phyloP scores from a whole-genome alignment of 2,888 invertebrate genomes.

The Stramonita haemastoma region DNA sequence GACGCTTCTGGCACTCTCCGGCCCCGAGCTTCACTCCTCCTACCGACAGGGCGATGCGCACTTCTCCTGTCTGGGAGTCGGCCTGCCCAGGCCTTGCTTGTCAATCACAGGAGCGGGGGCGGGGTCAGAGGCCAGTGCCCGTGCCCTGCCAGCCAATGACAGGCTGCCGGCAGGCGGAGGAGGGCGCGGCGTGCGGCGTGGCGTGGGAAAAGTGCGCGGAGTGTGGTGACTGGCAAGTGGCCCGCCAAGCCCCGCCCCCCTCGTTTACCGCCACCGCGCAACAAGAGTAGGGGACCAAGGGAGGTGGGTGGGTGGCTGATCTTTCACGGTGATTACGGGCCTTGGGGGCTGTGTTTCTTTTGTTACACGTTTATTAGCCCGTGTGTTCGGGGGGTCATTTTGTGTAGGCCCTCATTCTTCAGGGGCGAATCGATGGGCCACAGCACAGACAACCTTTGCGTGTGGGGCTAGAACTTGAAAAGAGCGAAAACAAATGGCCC shows the following conservation, averaged over 20 bases:
- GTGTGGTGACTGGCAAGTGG: conserved; percentile 38
- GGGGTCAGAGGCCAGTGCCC: not conserved
- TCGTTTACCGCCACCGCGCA: conserved; percentile 27
- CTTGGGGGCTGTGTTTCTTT: conserved; percentile 11
- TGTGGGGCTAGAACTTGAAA: too few species aligned
- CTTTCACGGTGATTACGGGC: conserved; percentile 32
- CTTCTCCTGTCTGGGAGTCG: not conserved
- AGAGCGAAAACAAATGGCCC: not conserved
- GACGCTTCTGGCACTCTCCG: conserved; percentile 26
- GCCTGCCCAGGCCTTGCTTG: conserved; percentile 11
- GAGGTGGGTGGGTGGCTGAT: not conserved
- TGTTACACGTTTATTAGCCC: conserved; percentile 32
- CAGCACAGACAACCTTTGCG: too few species aligned
- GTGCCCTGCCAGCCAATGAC: conserved; percentile 33
- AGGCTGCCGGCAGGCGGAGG: not conserved
- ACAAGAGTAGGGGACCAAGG: not conserved
- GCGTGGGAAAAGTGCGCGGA: conserved; percentile 26
- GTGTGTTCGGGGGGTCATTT: not conserved
- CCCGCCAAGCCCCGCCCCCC: conserved; percentile 35
- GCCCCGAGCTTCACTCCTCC: not conserved
- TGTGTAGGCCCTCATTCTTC: not conserved
- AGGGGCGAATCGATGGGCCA: not conserved
- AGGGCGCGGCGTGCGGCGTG: not conserved
- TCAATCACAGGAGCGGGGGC: conserved; percentile 35
- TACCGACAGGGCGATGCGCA: not conserved